phyloP scores from a whole-genome alignment of 1,140 invertebrate genomes.

The Nasonia vitripennis region DNA sequence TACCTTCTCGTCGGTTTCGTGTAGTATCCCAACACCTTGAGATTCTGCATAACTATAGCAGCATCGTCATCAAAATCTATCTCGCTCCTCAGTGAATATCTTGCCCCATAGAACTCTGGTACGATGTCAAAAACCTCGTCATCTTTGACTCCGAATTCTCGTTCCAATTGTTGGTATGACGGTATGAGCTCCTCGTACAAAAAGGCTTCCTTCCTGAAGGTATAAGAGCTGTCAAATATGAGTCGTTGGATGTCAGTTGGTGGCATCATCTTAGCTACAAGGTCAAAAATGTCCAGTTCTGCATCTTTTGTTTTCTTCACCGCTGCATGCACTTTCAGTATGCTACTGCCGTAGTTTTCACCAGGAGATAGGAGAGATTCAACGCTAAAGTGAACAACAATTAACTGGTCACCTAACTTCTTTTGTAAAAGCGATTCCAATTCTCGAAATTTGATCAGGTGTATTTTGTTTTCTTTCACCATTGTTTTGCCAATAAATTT shows the following conservation, averaged over 20 bases:
- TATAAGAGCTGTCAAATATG: conserved; percentile 68
- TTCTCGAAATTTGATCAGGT: conserved; percentile 53
- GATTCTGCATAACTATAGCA: conserved; percentile 77
- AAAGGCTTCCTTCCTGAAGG: conserved; percentile 70
- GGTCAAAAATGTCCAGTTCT: too few relatives aligned
- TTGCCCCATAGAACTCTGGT: conserved; percentile 54
- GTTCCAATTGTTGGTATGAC: conserved; percentile 59
- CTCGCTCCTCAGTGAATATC: conserved; percentile 70
- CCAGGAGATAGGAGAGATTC: conserved; percentile 68
- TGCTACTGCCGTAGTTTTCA: conserved; percentile 79
- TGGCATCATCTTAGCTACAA: conserved; percentile 71
- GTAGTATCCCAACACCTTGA: conserved; percentile 74
- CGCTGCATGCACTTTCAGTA: too few relatives aligned
- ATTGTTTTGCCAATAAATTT: not conserved
- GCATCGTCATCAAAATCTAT: conserved; percentile 75
- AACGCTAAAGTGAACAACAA: conserved; percentile 55
- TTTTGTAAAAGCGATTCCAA: conserved; percentile 60
- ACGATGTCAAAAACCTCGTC: too few relatives aligned
- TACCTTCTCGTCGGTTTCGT: conserved; percentile 70
- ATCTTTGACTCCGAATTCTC: too few relatives aligned
- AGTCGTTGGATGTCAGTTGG: conserved; percentile 65
- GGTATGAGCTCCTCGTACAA: conserved; percentile 67
- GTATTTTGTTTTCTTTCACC: not conserved
- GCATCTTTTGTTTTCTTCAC: too few relatives aligned
- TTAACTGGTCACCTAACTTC: conserved; percentile 56